These are phyloP conservation scores for Benthosema pterotum DNA, from an alignment of 2,797 vertebrate genomes.

Conservation along the genomic window DNA sequence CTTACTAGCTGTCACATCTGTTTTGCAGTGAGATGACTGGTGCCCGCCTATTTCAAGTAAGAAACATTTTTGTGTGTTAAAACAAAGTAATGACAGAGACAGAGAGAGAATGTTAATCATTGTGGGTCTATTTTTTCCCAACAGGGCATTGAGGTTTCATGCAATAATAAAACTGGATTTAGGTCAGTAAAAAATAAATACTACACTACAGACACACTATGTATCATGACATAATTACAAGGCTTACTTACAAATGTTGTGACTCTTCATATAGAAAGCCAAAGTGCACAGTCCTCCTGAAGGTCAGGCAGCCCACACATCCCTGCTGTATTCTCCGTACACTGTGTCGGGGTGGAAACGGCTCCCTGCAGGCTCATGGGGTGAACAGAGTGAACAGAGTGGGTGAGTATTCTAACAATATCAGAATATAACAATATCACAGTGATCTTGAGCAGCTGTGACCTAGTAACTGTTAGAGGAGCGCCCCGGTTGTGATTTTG, in stretches of 20 bases:
- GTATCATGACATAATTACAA: background rate
- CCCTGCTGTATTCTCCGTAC: slow-evolving; percentile 66
- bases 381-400: slow-evolving; percentile 35
- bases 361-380: slow-evolving; percentile 29
- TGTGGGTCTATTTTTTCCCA: slow-evolving; percentile 26
- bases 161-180: slow-evolving; percentile 39
- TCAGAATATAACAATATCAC: background rate
- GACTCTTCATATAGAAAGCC: slow-evolving; percentile 45
- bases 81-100: background rate
- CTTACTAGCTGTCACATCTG: slow-evolving; percentile 3
- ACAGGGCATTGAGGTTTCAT: slow-evolving; percentile 62
- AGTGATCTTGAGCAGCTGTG: background rate
- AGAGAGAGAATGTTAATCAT: background rate
- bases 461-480: no score
- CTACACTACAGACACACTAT: background rate
- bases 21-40: slow-evolving; percentile 26
- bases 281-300: slow-evolving; percentile 55
- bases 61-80: slow-evolving; percentile 13
- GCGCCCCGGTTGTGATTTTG: no score
- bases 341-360: slow-evolving; percentile 38
- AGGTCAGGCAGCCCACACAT: slow-evolving; percentile 25
- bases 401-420: slow-evolving; percentile 49
- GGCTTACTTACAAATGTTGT: background rate
- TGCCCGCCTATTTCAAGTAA: slow-evolving; percentile 57
- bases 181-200: slow-evolving; percentile 49